Base-by-base conservation (phyloP, 1,140 invertebrate genomes). In the Sarcophaga peregrina region DNA sequence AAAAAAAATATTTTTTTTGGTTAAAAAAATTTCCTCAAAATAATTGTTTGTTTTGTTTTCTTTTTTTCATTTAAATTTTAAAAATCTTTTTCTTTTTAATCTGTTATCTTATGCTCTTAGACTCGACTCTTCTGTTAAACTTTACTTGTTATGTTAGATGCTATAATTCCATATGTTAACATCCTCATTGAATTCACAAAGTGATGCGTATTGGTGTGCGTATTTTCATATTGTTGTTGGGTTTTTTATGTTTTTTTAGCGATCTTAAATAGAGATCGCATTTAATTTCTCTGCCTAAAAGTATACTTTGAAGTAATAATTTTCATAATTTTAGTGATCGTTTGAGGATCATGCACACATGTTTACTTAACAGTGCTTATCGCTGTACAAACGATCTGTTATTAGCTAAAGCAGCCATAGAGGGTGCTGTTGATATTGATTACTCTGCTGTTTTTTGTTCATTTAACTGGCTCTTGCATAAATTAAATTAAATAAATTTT, bases 391-490 rank as follows among this genome's bases (percentile, higher is more conserved):
- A 58, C 11, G 54, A 58, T 58, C 54, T 58, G 54, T 13, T 58
- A 58, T 37, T 37, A 58, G 54, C 11, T 6, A 58, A 13, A 11
- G 13, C 54, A 37, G 11, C 11, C n/a, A n/a, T 58, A 58, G 54
- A 58, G 54, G 54, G 54, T 58, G 54, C 54, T 58, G 54, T 13
- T 37, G 9, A 6, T 58, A 15, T 10, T 13, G 11, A n/a, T n/a
- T n/a, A n/a, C 54, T 58, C 54, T 15, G 13, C n/a, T 58, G 11
- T 10, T 58, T 37, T 37, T 11, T 58, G 54, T 58, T 58, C 13
- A n/a, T 58, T 58, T 58, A 13, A 58, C 5, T 58, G 54, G 54
- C 54, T 58, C 54, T 58, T 58, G 54, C 54, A 58, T 58, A 58
- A 58, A 58, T 58, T 58, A 58, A 37, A 37, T 37, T 37, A 37